Percentiles rank a stretch among this genome's conserved stretches.
Conservation (phyloP, 2,797 vertebrate species). For the Pseudochirops cupreus region DNA sequence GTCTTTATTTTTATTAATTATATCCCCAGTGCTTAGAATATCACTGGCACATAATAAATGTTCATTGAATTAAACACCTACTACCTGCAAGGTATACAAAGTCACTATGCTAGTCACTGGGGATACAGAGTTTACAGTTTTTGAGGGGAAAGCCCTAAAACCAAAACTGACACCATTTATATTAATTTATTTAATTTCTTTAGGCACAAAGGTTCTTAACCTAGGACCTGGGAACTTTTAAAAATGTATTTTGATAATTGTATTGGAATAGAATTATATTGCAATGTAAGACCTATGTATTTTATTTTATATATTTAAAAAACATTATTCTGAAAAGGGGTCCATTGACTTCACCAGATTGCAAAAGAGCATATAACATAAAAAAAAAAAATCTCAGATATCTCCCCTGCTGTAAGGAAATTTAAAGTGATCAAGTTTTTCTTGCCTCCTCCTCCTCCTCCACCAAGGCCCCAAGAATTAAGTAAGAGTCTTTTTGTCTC, state of each 20-base stretch:
- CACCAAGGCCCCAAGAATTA: neutral
- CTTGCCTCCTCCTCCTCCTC: no score
- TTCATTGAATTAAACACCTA: neutral
- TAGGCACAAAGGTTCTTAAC: neutral
- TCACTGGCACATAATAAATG: neutral
- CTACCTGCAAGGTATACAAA: neutral
- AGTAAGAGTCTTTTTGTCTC: neutral
- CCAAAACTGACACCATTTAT: neutral
- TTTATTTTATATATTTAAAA: neutral
- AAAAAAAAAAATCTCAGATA: neutral
- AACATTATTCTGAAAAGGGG: neutral
- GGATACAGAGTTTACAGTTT: neutral
- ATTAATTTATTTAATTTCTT: neutral
- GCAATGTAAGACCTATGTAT: neutral
- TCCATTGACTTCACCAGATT: neutral
- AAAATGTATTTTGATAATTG: neutral
- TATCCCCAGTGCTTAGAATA: neutral
- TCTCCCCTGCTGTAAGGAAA: neutral
- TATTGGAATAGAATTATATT: neutral
- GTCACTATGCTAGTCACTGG: neutral
- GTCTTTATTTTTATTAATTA: neutral
- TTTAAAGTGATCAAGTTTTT: neutral
- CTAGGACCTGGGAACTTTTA: neutral
- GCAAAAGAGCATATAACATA: neutral
- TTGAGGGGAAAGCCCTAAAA: neutral